Evolutionary conservation across 2,113 vertebrate genomes (phyloP).

Genomic region (Cottus gobio): DNA sequence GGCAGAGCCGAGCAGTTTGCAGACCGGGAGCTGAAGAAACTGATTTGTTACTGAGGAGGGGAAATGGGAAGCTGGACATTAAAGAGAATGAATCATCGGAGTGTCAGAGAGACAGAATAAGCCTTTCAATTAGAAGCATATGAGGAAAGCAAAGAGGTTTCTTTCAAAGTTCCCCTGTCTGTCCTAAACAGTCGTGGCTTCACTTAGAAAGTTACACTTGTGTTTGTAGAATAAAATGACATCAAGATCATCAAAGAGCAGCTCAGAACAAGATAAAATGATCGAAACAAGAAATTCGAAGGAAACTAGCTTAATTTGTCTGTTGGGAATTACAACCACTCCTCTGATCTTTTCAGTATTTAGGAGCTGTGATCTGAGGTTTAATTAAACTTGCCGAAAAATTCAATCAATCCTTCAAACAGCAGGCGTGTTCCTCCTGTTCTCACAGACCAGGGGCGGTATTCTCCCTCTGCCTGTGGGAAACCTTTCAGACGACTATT

Average conservation of each 20-base stretch:
- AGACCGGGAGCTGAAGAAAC: conserved; percentile 12
- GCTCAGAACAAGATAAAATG: not conserved
- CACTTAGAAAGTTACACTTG: not conserved
- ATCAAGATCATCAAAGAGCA: conserved; percentile 11
- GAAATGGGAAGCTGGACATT: conserved; percentile 48
- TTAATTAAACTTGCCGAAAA: conserved; percentile 42
- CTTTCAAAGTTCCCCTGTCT: not conserved
- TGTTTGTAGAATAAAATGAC: conserved; percentile 20
- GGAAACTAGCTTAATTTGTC: conserved; percentile 20
- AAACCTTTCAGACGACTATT: conserved; percentile 54
- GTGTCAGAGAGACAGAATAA: conserved; percentile 37
- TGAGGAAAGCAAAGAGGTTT: conserved; percentile 21
- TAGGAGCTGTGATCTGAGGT: conserved; percentile 31
- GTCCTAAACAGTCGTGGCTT: not conserved
- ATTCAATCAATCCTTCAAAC: conserved; percentile 18
- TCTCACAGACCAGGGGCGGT: conserved; percentile 29
- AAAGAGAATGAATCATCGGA: conserved; percentile 67
- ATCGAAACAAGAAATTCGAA: conserved; percentile 16
- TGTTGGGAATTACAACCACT: conserved; percentile 2
- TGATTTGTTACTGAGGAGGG: conserved; percentile 50
- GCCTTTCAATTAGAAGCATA: conserved; percentile 12
- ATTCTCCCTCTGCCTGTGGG: conserved; percentile 50
- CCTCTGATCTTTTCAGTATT: conserved; percentile 40
- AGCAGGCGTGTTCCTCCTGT: conserved; percentile 25
- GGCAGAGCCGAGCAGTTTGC: not conserved